phyloP scores from a whole-genome alignment of 2,888 invertebrate species.

The Chouioia cunea region DNA sequence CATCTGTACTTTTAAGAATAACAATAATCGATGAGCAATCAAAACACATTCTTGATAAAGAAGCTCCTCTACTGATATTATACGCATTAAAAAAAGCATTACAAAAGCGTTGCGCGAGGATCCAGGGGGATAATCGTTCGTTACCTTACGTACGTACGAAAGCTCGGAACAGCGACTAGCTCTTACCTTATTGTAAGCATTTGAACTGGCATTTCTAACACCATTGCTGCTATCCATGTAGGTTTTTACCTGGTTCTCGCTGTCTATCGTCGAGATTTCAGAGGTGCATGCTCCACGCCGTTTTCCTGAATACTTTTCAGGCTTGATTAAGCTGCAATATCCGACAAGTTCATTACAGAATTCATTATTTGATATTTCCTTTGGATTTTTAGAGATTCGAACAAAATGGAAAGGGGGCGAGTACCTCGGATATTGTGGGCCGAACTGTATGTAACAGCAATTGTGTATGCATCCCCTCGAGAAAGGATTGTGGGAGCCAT shows the following conservation, averaged over 20 bases:
- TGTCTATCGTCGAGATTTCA: conserved; percentile 71
- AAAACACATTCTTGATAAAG: conserved; percentile 1
- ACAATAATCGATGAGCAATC: conserved; percentile 17
- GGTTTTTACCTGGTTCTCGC: conserved; percentile 93
- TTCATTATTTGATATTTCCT: not conserved
- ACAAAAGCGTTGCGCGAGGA: conserved; percentile 39
- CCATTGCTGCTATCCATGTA: conserved; percentile 94
- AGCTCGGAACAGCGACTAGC: conserved; percentile 61
- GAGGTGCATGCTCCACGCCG: conserved; percentile 70
- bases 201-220: conserved; percentile 81
- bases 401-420: not conserved
- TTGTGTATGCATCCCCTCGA: conserved; percentile 95
- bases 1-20: conserved; percentile 43
- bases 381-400: not conserved
- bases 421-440: conserved; percentile 97
- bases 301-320: conserved; percentile 77
- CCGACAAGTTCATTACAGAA: not conserved
- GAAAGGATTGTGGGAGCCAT: conserved; percentile 98
- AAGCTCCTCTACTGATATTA: conserved; percentile 32
- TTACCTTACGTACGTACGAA: conserved; percentile 8
- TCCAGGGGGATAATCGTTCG: conserved; percentile 21
- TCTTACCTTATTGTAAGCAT: conserved; percentile 94
- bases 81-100: conserved; percentile 29
- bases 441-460: conserved; percentile 95
- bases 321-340: conserved; percentile 74